Percentiles rank a stretch among this genome's conserved stretches.
phyloP scores from a whole-genome alignment of 2,113 vertebrate species.

The Anguilla rostrata region DNA sequence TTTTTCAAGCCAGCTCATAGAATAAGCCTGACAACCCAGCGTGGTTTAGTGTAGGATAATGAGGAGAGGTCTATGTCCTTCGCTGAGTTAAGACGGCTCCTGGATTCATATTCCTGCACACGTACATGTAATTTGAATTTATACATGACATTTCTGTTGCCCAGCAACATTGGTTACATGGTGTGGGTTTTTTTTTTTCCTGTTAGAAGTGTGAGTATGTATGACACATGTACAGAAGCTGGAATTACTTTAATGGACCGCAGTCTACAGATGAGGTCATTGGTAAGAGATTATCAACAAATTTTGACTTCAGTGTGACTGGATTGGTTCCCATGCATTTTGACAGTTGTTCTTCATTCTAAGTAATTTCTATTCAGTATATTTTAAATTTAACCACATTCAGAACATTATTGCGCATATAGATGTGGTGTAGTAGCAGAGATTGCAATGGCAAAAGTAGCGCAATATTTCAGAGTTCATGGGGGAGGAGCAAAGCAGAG shows the following conservation, averaged over 20 bases:
- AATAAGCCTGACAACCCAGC: not conserved
- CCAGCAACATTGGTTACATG: not conserved
- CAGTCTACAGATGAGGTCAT: not conserved
- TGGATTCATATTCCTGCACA: not conserved
- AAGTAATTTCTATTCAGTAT: not conserved
- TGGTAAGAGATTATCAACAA: not conserved
- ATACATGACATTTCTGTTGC: slow-evolving; percentile 2
- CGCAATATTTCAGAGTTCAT: too few relatives aligned
- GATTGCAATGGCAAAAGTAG: too few relatives aligned
- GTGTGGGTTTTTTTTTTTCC: not conserved
- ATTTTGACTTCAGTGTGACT: not conserved
- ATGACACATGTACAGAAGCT: not conserved
- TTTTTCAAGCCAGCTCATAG: not conserved
- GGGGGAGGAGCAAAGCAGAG: too few relatives aligned
- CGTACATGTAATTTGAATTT: not conserved
- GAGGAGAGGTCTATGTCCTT: not conserved
- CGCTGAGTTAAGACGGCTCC: not conserved
- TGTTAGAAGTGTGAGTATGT: not conserved
- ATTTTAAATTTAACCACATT: not conserved
- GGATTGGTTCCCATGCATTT: not conserved
- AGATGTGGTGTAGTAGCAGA: too few relatives aligned
- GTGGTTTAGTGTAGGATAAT: not conserved
- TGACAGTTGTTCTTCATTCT: not conserved
- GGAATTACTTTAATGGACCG: not conserved
- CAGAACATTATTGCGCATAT: not conserved